Evolutionary conservation across 2,113 vertebrate genomes (phyloP).

Genomic region (Ranitomeya variabilis): DNA sequence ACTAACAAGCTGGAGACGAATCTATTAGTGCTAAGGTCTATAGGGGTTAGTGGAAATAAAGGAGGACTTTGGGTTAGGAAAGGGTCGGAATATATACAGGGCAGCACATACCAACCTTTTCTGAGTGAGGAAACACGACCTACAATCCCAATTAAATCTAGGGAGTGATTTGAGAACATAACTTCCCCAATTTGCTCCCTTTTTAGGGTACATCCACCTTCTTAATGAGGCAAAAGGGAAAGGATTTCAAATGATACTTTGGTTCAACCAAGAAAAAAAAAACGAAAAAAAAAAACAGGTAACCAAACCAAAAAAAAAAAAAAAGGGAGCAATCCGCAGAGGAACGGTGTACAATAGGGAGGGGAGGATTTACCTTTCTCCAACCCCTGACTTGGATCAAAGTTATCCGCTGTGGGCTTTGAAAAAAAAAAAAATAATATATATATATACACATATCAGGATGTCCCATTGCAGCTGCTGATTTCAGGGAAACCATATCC

Average conservation of each 20-base stretch:
- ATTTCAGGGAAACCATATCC: slow-evolving; percentile 61
- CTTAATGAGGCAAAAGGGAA: slow-evolving; percentile 73
- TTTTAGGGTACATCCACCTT: slow-evolving; percentile 86
- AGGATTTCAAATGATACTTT: slow-evolving; percentile 82
- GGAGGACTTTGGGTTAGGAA: slow-evolving; percentile 93
- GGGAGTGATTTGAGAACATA: slow-evolving; percentile 99
- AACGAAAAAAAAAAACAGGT: slow-evolving; percentile 52
- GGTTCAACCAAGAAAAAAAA: slow-evolving; percentile 78
- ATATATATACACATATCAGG: neutral
- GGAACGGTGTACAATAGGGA: slow-evolving; percentile 1
- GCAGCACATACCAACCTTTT: slow-evolving; percentile 99
- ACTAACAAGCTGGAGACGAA: slow-evolving; percentile 76
- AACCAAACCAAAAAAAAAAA: slow-evolving; percentile 55
- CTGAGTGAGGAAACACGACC: slow-evolving; percentile 99
- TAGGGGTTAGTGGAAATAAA: slow-evolving; percentile 91
- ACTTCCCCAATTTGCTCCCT: slow-evolving; percentile 87
- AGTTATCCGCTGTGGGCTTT: slow-evolving; percentile 62
- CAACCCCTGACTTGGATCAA: slow-evolving; percentile 78
- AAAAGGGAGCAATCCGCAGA: slow-evolving; percentile 63
- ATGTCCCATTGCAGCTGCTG: slow-evolving; percentile 66
- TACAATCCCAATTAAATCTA: slow-evolving; percentile 99
- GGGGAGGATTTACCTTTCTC: slow-evolving; percentile 65
- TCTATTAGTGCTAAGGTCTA: slow-evolving; percentile 83
- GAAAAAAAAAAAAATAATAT: slow-evolving; percentile 39
- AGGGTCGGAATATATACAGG: slow-evolving; percentile 97